Evolutionary conservation across 2,113 vertebrate species (phyloP).

Genomic region (Rhinoderma darwinii): DNA sequence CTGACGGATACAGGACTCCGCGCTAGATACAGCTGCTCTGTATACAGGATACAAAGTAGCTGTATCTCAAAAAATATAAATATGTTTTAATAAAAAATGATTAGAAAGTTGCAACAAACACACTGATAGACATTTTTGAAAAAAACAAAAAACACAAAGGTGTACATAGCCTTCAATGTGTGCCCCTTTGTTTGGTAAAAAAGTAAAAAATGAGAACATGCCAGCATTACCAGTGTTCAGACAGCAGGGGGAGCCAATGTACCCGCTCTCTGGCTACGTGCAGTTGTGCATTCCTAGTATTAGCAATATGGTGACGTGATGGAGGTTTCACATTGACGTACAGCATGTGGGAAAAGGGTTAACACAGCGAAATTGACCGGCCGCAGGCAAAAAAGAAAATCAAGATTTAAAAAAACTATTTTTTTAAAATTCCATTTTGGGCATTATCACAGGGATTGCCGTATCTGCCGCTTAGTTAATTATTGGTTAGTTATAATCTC

Average conservation of each 20-base stretch:
- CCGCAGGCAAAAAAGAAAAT: background rate
- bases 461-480: background rate
- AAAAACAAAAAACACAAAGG: too few species aligned
- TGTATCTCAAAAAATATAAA: too few species aligned
- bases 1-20: too few species aligned
- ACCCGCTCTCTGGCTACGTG: background rate
- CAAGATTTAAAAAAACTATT: background rate
- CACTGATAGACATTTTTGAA: too few species aligned
- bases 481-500: too few species aligned
- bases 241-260: background rate
- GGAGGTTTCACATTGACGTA: background rate
- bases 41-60: too few species aligned
- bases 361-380: background rate
- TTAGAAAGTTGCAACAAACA: too few species aligned
- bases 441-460: background rate
- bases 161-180: too few species aligned
- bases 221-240: slow-evolving; percentile 3
- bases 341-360: background rate
- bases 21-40: too few species aligned
- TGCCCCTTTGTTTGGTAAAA: too few species aligned
- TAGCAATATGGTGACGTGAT: background rate
- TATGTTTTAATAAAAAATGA: too few species aligned
- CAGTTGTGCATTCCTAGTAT: background rate
- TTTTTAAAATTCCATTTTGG: background rate
- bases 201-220: background rate